phyloP scores from a whole-genome alignment of 2,113 vertebrate species.

The Accipiter virgatus region DNA sequence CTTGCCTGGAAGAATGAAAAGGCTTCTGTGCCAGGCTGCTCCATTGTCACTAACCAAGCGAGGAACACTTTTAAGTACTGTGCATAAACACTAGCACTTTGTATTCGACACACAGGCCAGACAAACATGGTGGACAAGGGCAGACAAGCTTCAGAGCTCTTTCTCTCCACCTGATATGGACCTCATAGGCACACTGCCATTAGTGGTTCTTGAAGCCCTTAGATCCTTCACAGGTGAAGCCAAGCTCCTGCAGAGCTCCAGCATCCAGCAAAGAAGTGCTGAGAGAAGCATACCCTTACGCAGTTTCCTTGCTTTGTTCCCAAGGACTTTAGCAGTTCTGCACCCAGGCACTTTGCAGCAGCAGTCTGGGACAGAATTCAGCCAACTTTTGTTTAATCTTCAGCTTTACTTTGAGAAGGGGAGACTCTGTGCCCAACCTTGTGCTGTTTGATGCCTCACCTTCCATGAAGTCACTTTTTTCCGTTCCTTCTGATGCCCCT shows the following conservation, averaged over 20 bases:
- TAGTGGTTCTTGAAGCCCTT: background rate
- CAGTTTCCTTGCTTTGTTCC: background rate
- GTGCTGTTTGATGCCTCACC: constrained; percentile 68
- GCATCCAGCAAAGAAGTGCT: background rate
- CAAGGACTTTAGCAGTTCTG: background rate
- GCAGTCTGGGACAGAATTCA: background rate
- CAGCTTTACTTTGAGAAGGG: background rate
- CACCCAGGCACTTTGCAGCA: background rate
- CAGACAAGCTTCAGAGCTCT: background rate
- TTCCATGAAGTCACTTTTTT: constrained; percentile 76
- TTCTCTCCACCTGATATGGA: background rate
- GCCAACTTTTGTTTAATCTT: background rate
- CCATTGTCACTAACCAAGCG: background rate
- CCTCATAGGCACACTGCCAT: background rate
- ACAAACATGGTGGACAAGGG: background rate
- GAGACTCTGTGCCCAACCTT: background rate
- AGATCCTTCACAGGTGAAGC: background rate
- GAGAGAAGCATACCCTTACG: background rate
- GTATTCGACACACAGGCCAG: background rate
- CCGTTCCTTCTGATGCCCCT: constrained; percentile 82
- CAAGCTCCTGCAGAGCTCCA: background rate
- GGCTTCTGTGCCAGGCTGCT: background rate
- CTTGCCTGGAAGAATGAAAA: background rate
- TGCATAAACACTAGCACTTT: background rate
- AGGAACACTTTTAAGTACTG: background rate